Conservation (phyloP, 2,797 vertebrate species). For the Eupleurogrammus muticus region DNA sequence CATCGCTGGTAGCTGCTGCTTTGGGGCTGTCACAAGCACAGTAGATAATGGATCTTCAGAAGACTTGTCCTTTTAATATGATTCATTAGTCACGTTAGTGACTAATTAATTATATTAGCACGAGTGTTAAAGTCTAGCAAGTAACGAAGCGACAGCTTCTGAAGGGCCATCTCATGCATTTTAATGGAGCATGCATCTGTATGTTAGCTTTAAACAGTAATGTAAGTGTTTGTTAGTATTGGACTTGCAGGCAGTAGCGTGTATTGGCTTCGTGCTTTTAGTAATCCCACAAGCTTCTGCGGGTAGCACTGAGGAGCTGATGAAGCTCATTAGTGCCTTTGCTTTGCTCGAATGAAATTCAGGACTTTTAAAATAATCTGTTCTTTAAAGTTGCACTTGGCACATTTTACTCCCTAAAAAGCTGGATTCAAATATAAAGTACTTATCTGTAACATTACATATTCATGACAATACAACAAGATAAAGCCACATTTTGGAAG, state of each 20-base stretch:
- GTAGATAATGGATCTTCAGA: constrained; percentile 47
- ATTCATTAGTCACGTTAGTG: neutral
- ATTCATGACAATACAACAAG: neutral
- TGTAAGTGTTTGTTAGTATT: neutral
- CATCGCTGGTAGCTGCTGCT: constrained; percentile 15
- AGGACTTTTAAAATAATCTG: neutral
- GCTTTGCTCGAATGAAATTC: constrained; percentile 6
- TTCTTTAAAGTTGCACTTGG: constrained; percentile 29
- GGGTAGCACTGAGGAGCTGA: constrained; percentile 12
- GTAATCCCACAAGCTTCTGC: constrained; percentile 9
- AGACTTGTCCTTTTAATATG: constrained; percentile 7
- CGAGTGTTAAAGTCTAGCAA: constrained; percentile 1
- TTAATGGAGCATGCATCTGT: constrained; percentile 21
- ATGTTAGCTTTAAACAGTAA: neutral
- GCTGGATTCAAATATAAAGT: neutral
- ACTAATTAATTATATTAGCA: neutral
- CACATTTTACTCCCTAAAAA: neutral
- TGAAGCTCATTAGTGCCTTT: constrained; percentile 9
- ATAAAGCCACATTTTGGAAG: neutral
- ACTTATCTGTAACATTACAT: neutral
- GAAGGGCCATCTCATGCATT: constrained; percentile 41
- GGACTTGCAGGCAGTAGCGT: constrained; percentile 3
- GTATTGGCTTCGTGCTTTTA: constrained; percentile 14
- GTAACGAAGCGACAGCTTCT: constrained; percentile 39
- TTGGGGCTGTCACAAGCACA: constrained; percentile 9